A percentile compares a stretch with the other conserved stretches of the same genome.
Evolutionary conservation across 2,113 vertebrate species (phyloP).

Genomic region (Tragelaphus scriptus): DNA sequence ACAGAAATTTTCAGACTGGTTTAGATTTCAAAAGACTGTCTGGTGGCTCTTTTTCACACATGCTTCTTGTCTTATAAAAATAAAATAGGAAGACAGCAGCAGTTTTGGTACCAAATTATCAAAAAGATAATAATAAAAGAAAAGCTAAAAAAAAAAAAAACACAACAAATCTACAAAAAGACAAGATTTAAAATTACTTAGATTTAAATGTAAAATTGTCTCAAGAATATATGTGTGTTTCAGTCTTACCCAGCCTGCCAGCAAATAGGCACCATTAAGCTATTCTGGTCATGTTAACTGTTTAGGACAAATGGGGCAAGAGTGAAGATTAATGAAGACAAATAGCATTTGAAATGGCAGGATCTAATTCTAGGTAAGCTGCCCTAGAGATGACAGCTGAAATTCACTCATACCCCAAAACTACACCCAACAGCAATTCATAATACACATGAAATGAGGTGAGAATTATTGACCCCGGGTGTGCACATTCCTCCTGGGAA

Average conservation of each 20-base stretch:
- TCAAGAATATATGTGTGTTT: background rate
- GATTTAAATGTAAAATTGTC: background rate
- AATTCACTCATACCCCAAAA: slow-evolving; percentile 27
- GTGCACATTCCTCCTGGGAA: background rate
- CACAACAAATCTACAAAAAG: background rate
- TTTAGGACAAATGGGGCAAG: background rate
- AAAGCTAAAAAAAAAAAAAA: background rate
- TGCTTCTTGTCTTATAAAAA: background rate
- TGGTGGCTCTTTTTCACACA: background rate
- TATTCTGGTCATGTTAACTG: background rate
- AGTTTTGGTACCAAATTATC: background rate
- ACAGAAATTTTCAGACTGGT: background rate
- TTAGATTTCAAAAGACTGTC: background rate
- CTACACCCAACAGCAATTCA: slow-evolving; percentile 24
- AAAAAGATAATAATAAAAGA: background rate
- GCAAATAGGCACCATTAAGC: background rate
- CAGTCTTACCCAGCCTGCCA: background rate
- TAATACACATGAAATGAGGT: slow-evolving; percentile 7
- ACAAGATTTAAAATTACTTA: background rate
- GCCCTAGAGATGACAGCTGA: slow-evolving; percentile 44
- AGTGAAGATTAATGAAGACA: slow-evolving; percentile 55
- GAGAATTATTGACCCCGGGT: background rate
- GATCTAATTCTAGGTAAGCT: slow-evolving; percentile 27
- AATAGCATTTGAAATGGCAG: slow-evolving; percentile 18
- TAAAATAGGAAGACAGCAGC: background rate